Base-by-base conservation (phyloP, 2,888 invertebrate genomes). In the Imbricaverruca yamaguchii region DNA sequence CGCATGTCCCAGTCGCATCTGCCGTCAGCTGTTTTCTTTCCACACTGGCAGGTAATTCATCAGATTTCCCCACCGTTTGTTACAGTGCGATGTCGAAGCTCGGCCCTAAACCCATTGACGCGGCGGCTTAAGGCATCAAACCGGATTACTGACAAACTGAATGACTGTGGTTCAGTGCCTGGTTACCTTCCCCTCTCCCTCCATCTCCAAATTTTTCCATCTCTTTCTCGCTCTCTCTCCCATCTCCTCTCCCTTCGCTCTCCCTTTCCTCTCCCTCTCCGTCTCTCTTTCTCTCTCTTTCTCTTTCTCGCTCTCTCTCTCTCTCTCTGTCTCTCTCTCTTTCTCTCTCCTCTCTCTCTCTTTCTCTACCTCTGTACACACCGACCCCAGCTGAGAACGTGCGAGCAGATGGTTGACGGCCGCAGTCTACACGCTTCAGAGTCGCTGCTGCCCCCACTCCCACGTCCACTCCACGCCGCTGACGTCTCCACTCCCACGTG, bases 151-250 rank as follows among this genome's bases (percentile, higher is more conserved):
- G 69, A 9, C 39, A 15, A 2, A 13, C 53, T 53, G 69, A 69
- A 69, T 69, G n/a, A 69, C 69, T 23, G 12, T 23, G 23, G 23
- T 10, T 18, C n/a, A n/a, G 39, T 39, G 63, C 4, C 63, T 63
- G n/a, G 39, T 78, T 0, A 56, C 78, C 57, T 21, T 39, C 25
- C 21, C 39, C 39, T 39, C 39, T 39, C 39, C 39, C 39, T 1
- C 39, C 39, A 4, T 39, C 39, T 39, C 39, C 39, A 1, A 39
- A 39, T 39, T 57, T 78, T 4, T 78, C 78, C n/a, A 10, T 39
- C 78, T 78, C 78, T 12, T n/a, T 39, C 55, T 15, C 78, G 25
- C 78, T 78, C 78, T 13, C 55, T n/a, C n/a, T n/a, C n/a, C n/a
- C 77, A 53, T 11, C 57, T 9, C 56, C 7, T 79, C 79, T 79